Evolutionary conservation across 2,888 invertebrate species (phyloP).

Genomic region (Cheilosia grossa): DNA sequence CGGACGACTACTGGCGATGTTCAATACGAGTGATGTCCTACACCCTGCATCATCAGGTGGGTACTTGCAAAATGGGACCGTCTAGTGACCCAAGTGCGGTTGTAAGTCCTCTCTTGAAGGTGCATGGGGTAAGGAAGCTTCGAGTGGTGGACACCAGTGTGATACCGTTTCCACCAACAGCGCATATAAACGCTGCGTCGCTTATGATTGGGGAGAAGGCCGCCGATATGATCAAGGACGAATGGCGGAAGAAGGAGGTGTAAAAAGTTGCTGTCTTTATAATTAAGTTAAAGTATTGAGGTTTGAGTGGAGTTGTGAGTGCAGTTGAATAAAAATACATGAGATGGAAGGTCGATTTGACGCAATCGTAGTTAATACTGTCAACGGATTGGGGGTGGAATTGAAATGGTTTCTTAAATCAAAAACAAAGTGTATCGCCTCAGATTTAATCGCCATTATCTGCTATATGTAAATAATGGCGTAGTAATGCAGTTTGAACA

Average conservation of each 20-base stretch:
- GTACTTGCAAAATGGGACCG: constrained; percentile 90
- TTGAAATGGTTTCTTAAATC: too few relatives aligned
- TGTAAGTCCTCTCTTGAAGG: constrained; percentile 86
- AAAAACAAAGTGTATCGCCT: too few relatives aligned
- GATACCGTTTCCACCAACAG: constrained; percentile 86
- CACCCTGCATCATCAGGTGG: constrained; percentile 87
- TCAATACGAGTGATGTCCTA: constrained; percentile 86
- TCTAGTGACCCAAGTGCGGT: constrained; percentile 86
- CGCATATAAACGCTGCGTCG: constrained; percentile 88
- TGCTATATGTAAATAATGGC: too few relatives aligned
- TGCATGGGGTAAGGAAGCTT: constrained; percentile 85
- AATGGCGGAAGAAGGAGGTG: constrained; percentile 81
- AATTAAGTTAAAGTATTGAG: neutral
- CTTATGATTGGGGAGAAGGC: constrained; percentile 90
- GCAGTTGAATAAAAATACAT: too few relatives aligned
- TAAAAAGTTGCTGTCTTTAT: neutral
- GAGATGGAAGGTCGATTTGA: too few relatives aligned
- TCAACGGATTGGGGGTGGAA: too few relatives aligned
- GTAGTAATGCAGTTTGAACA: too few relatives aligned
- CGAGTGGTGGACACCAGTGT: constrained; percentile 89
- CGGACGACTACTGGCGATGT: constrained; percentile 89
- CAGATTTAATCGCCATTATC: too few relatives aligned
- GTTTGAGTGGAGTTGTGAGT: too few relatives aligned
- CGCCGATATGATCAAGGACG: constrained; percentile 86
- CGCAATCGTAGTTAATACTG: too few relatives aligned